Base-by-base conservation (phyloP, 2,888 invertebrate species). In the Tridacna gigas region DNA sequence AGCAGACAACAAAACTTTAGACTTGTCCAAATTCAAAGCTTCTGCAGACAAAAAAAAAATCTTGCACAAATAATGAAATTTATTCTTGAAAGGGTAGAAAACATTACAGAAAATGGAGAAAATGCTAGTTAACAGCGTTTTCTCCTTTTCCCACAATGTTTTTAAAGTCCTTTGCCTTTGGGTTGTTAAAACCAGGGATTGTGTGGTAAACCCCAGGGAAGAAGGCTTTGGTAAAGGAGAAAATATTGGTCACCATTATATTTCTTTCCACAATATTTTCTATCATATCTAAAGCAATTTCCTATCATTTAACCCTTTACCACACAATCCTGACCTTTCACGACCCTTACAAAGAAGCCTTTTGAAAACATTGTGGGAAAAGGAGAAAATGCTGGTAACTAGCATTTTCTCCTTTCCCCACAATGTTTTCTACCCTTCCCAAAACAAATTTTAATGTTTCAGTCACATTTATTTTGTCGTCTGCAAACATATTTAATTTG, bases 381-480 rank as follows among this genome's bases (percentile, higher is more conserved):
- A 65, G 65, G 65, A 65, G 65, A 65, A 65, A 65, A 15, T 65
- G 65, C 25, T 65, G 22, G n/a, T 65, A n/a, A 65, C 25, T 4
- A 65, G 65, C n/a, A 22, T 22, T 65, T 65, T 65, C 25, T 25
- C 25, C 65, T 65, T 65, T 65, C 3, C 25, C 65, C 25, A 37
- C 37, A 37, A 4, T 37, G 37, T 37, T 37, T 37, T 37, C 37
- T 37, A 37, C 7, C 37, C 37, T 37, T 4, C 7, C 37, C 2
- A 37, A 7, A 7, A 37, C 37, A 37, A 37, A 37, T 4, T 4
- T 37, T 7, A 37, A 4, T 37, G 37, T 37, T 37, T 2, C 3
- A 37, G 37, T 37, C 7, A 37, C 37, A 37, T 7, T 37, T 2
- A 37, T 4, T 37, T 37, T 37, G 37, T 37, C 37, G 7, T 37